phyloP scores from a whole-genome alignment of 2,888 invertebrate species.

The Cerceris ruficornis region DNA sequence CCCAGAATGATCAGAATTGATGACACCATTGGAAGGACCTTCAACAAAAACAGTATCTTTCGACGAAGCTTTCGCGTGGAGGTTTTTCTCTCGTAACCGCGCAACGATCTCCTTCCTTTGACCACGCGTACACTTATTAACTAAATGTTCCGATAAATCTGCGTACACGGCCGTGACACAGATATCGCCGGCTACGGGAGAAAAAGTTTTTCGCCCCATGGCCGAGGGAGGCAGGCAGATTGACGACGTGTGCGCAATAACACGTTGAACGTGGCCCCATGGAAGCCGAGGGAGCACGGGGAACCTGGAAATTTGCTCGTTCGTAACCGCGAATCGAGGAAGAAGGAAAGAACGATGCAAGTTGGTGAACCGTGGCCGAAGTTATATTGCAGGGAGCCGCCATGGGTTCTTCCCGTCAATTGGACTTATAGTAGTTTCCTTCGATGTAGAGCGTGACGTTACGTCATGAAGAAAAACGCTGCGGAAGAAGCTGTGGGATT shows the following conservation, averaged over 20 bases:
- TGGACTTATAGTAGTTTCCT: slow-evolving; percentile 11
- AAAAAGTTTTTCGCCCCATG: neutral
- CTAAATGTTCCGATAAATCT: slow-evolving; percentile 37
- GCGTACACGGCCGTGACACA: slow-evolving; percentile 1
- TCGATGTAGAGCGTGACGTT: slow-evolving; percentile 23
- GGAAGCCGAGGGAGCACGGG: slow-evolving; percentile 1
- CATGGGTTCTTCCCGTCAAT: neutral
- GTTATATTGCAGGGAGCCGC: neutral
- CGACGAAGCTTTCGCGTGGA: no score
- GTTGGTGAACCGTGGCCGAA: slow-evolving; percentile 1
- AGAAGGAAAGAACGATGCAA: neutral
- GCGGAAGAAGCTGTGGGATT: neutral
- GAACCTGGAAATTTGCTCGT: slow-evolving; percentile 7
- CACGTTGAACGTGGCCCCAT: neutral
- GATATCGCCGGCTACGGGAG: neutral
- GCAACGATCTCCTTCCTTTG: no score
- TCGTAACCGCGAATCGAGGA: neutral
- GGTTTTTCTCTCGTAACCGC: no score
- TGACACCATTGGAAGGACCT: no score
- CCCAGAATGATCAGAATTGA: no score
- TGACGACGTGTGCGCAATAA: slow-evolving; percentile 30
- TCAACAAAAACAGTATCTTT: no score
- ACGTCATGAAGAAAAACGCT: slow-evolving; percentile 3
- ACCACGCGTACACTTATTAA: neutral
- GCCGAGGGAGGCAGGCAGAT: slow-evolving; percentile 17